phyloP scores from a whole-genome alignment of 2,888 invertebrate species.

The Urechis unicinctus region DNA sequence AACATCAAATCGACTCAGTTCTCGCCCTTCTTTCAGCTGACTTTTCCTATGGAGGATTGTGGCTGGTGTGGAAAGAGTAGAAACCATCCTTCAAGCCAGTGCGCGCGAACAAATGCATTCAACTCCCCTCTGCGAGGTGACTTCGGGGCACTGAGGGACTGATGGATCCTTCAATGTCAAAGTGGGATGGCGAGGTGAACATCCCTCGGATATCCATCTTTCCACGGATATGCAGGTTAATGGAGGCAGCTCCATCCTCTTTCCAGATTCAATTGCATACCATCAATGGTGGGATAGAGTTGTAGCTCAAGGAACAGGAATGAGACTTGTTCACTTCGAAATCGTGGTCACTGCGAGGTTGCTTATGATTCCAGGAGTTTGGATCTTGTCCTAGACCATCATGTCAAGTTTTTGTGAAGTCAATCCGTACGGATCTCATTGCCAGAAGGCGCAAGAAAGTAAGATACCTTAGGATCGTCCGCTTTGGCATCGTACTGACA shows the following conservation, averaged over 20 bases:
- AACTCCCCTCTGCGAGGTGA: constrained; percentile 78
- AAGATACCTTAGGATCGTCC: constrained; percentile 43
- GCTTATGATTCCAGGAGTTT: constrained; percentile 52
- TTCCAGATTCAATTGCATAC: constrained; percentile 78
- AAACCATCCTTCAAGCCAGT: constrained; percentile 78
- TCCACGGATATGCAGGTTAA: constrained; percentile 76
- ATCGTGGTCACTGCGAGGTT: constrained; percentile 62
- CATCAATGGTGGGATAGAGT: constrained; percentile 76
- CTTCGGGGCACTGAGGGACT: constrained; percentile 76
- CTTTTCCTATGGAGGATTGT: constrained; percentile 71
- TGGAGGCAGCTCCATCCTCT: constrained; percentile 77
- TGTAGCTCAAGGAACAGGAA: constrained; percentile 81
- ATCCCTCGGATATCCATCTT: constrained; percentile 66
- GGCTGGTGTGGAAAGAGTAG: constrained; percentile 76
- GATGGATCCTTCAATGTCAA: constrained; percentile 71
- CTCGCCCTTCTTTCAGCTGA: constrained; percentile 63
- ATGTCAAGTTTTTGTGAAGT: constrained; percentile 49
- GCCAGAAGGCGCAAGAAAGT: constrained; percentile 80
- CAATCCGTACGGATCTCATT: constrained; percentile 62
- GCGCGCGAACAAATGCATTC: constrained; percentile 71
- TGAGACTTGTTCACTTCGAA: constrained; percentile 74
- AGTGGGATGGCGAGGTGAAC: constrained; percentile 54
- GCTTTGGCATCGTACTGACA: constrained; percentile 11
- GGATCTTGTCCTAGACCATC: constrained; percentile 45
- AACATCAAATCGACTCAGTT: constrained; percentile 69